A percentile compares a stretch with the other conserved stretches of the same genome.
Evolutionary conservation across 2,113 vertebrate genomes (phyloP).

Genomic region (Xiphophorus couchianus): DNA sequence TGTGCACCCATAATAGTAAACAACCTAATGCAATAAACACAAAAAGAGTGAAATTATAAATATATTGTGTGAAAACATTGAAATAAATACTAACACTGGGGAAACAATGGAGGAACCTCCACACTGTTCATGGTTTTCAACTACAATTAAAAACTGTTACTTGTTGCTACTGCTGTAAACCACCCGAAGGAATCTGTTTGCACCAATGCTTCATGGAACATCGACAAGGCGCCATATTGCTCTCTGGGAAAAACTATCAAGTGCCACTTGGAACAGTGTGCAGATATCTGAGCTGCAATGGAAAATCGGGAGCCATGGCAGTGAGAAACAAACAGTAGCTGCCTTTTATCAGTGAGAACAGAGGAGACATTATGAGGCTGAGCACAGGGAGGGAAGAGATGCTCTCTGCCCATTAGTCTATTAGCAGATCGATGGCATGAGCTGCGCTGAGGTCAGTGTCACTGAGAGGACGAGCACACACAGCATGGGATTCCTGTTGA

Average conservation of each 20-base stretch:
- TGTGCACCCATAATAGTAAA: no score
- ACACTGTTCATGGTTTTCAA: background rate
- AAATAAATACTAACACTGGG: no score
- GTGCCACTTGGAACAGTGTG: slow-evolving; percentile 7
- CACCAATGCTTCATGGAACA: background rate
- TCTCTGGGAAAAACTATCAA: slow-evolving; percentile 2
- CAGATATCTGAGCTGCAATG: slow-evolving; percentile 26
- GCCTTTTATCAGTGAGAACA: slow-evolving; percentile 65
- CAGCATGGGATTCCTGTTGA: slow-evolving; percentile 11
- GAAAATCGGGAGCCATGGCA: slow-evolving; percentile 36
- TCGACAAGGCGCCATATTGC: background rate
- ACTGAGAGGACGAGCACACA: slow-evolving; percentile 21
- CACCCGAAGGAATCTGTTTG: background rate
- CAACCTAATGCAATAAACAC: no score
- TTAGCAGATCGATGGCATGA: slow-evolving; percentile 44
- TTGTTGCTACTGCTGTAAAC: background rate
- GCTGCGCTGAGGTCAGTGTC: slow-evolving; percentile 3
- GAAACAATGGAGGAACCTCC: no score
- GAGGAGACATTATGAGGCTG: slow-evolving; percentile 61
- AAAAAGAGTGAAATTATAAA: no score
- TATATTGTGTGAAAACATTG: no score
- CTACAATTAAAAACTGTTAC: no score
- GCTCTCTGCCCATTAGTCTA: slow-evolving; percentile 49
- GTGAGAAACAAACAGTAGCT: slow-evolving; percentile 48
- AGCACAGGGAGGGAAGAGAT: slow-evolving; percentile 24